phyloP scores from a whole-genome alignment of 2,113 vertebrate species.

The Aptenodytes patagonicus region DNA sequence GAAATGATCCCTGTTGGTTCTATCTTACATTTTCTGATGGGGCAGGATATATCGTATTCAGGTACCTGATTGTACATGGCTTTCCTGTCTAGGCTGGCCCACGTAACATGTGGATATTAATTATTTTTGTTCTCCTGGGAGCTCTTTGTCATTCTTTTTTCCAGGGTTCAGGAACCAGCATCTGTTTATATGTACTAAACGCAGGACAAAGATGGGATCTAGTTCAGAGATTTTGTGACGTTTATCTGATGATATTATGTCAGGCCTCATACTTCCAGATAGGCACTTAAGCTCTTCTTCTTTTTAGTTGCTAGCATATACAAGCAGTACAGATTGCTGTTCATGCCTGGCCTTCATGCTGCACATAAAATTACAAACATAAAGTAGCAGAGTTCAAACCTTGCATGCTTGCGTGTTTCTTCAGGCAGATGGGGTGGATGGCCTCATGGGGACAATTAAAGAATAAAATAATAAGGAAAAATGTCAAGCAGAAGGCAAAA shows the following conservation, averaged over 20 bases:
- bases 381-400: slow-evolving; percentile 12
- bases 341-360: background rate
- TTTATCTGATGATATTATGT: background rate
- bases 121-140: background rate
- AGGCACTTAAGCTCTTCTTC: background rate
- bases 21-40: background rate
- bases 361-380: slow-evolving; percentile 26
- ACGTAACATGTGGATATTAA: background rate
- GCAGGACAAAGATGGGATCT: background rate
- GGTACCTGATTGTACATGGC: background rate
- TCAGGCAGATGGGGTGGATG: slow-evolving; percentile 46
- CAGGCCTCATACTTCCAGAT: background rate
- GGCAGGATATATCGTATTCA: background rate
- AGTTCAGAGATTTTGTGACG: background rate
- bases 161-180: background rate
- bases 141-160: background rate
- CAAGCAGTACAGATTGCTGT: slow-evolving; percentile 7
- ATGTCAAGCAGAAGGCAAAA: slow-evolving; percentile 58
- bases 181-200: background rate
- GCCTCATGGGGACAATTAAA: slow-evolving; percentile 56
- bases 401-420: background rate
- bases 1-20: background rate
- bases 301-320: background rate
- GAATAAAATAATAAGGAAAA: slow-evolving; percentile 52
- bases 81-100: background rate